Percentiles rank a stretch among this genome's conserved stretches.
Conservation (phyloP, 1,140 invertebrate species). For the Sesamia nonagrioides region DNA sequence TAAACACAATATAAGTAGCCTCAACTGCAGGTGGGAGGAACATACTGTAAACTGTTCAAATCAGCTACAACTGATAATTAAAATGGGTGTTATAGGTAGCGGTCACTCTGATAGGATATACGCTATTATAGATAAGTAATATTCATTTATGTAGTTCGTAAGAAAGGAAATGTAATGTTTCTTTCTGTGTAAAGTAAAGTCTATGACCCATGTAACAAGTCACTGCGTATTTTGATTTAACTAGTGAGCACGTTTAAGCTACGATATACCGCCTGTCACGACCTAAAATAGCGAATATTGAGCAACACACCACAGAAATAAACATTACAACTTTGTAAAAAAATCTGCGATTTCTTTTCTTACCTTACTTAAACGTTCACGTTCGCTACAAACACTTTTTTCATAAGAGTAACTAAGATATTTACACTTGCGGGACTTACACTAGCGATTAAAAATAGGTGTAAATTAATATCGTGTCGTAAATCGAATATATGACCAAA, state of each 20-base stretch:
- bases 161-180: neutral
- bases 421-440: conserved; percentile 19
- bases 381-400: conserved; percentile 21
- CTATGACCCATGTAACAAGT: neutral
- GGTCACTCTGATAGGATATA: too few species aligned
- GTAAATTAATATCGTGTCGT: conserved; percentile 57
- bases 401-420: conserved; percentile 8
- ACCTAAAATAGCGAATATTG: conserved; percentile 80
- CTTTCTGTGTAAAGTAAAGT: too few species aligned
- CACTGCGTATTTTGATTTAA: neutral
- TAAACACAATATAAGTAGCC: neutral
- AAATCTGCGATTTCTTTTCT: neutral
- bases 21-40: neutral
- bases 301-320: conserved; percentile 62
- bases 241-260: conserved; percentile 5
- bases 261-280: conserved; percentile 64
- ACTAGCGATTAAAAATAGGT: conserved; percentile 44
- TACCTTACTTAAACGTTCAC: conserved; percentile 1
- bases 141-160: too few species aligned
- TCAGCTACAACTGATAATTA: neutral
- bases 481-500: conserved; percentile 19
- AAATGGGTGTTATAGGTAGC: neutral
- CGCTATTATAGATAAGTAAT: too few species aligned
- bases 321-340: conserved; percentile 41
- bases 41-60: neutral